phyloP scores from a whole-genome alignment of 2,888 invertebrate genomes.

The Congeria kusceri region DNA sequence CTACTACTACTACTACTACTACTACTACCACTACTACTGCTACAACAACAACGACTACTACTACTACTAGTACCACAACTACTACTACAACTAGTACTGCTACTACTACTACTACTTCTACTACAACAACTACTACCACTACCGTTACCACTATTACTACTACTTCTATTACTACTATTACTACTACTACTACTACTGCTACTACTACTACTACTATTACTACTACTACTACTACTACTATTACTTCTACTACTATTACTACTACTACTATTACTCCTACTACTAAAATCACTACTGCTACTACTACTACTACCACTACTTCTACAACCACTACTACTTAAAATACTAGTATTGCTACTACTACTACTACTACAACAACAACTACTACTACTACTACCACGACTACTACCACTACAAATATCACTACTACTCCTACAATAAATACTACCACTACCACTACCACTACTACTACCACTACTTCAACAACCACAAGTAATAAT shows the following conservation, averaged over 20 bases:
- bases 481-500: slow-evolving; percentile 32
- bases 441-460: slow-evolving; percentile 18
- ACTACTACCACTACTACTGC: background rate
- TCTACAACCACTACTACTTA: slow-evolving; percentile 47
- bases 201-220: slow-evolving; percentile 24
- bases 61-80: slow-evolving; percentile 1
- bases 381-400: slow-evolving; percentile 51
- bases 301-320: slow-evolving; percentile 33
- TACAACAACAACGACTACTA: slow-evolving; percentile 2
- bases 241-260: slow-evolving; percentile 53
- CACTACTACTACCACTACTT: slow-evolving; percentile 30
- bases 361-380: slow-evolving; percentile 57
- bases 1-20: background rate
- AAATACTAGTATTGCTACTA: slow-evolving; percentile 84
- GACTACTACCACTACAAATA: slow-evolving; percentile 30
- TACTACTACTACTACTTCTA: slow-evolving; percentile 2
- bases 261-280: slow-evolving; percentile 55
- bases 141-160: slow-evolving; percentile 14
- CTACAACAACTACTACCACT: slow-evolving; percentile 34
- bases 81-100: slow-evolving; percentile 9
- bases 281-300: slow-evolving; percentile 52
- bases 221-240: slow-evolving; percentile 15
- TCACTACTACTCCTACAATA: slow-evolving; percentile 19
- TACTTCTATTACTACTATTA: slow-evolving; percentile 26
- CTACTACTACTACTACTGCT: slow-evolving; percentile 7